These are phyloP conservation scores for Rhizoglyphus robini DNA, from an alignment of 1,140 invertebrate genomes.

Conservation along the genomic window DNA sequence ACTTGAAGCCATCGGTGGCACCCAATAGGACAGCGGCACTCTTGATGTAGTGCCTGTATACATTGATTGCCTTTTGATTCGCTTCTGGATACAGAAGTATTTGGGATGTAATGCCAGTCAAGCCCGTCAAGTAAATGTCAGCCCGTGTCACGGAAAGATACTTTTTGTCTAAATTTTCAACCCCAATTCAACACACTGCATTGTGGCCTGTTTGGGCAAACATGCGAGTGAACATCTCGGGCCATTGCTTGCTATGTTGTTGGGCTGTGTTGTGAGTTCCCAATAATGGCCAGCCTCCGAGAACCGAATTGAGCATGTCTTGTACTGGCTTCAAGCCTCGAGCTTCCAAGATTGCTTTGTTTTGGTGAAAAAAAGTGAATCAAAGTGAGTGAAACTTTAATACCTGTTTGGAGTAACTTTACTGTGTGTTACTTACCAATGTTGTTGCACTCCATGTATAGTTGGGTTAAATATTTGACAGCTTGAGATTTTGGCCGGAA, in stretches of 20 bases:
- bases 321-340: neutral
- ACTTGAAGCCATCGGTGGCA: neutral
- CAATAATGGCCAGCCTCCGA: neutral
- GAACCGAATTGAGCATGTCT: neutral
- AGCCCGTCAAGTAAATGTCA: no score
- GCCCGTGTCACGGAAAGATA: neutral
- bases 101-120: neutral
- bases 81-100: neutral
- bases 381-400: neutral
- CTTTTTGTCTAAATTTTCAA: neutral
- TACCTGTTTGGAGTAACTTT: neutral
- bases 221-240: neutral
- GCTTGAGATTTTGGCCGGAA: neutral
- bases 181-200: neutral
- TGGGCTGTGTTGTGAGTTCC: neutral
- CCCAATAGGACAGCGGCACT: neutral
- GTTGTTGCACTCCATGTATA: neutral
- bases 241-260: neutral
- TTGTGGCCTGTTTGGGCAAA: neutral
- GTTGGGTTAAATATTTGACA: neutral
- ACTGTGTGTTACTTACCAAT: neutral
- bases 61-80: neutral
- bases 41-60: neutral
- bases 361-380: neutral
- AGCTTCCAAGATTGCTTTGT: neutral